Conservation (phyloP, 2,797 vertebrate species). For the Platyrinchus mystaceus region DNA sequence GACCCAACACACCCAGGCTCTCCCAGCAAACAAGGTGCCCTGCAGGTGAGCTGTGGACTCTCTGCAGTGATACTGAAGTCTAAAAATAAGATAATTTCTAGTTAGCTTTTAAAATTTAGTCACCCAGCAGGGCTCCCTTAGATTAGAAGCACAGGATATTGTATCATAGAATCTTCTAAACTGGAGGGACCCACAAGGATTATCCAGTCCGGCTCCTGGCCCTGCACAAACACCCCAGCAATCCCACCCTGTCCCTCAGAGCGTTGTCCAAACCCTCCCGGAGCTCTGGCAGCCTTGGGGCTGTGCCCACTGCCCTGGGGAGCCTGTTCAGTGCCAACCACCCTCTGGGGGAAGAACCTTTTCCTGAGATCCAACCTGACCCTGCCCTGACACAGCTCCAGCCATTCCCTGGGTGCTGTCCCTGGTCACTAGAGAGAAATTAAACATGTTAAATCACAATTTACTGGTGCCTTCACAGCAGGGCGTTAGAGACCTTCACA, state of each 20-base stretch:
- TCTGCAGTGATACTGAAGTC: neutral
- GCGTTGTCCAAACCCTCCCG: neutral
- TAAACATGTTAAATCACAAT: neutral
- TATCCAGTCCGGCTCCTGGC: rapidly evolving
- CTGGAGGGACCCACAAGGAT: neutral
- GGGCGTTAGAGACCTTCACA: neutral
- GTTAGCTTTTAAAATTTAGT: neutral
- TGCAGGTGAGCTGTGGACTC: neutral
- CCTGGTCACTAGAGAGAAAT: neutral
- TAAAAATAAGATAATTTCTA: neutral
- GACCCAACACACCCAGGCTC: neutral
- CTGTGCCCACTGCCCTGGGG: neutral
- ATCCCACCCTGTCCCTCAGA: neutral
- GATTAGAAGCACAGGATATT: neutral
- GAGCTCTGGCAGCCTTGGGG: neutral
- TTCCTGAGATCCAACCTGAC: neutral
- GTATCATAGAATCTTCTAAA: neutral
- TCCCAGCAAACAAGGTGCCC: neutral
- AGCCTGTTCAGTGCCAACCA: neutral
- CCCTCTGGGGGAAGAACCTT: neutral
- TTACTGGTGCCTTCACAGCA: neutral
- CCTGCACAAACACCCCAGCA: neutral
- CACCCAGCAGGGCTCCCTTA: neutral
- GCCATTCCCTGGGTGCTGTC: too few relatives aligned
- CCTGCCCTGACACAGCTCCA: neutral